phyloP scores from a whole-genome alignment of 1,140 invertebrate species.

The Homalodisca vitripennis region DNA sequence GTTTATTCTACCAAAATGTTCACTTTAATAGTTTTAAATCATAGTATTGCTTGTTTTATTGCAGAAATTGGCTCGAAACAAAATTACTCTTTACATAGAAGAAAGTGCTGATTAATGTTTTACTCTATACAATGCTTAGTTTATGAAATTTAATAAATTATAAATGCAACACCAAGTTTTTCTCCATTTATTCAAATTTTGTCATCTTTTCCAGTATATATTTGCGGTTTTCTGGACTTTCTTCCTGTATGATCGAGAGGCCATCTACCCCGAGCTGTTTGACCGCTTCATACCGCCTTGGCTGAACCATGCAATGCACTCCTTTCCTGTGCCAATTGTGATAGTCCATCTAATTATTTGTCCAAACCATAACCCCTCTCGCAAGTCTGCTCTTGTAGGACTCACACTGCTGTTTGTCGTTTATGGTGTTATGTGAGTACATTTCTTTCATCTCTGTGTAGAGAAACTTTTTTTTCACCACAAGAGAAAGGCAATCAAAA shows the following conservation, averaged over 20 bases:
- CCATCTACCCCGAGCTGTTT: slow-evolving; percentile 61
- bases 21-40: no score
- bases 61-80: no score
- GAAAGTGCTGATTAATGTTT: no score
- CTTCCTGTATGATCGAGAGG: slow-evolving; percentile 63
- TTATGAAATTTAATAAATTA: no score
- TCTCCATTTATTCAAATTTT: no score
- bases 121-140: no score
- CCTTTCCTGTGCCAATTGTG: slow-evolving; percentile 2
- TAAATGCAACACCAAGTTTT: no score
- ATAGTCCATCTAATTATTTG: slow-evolving; percentile 11
- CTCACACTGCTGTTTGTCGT: slow-evolving; percentile 3
- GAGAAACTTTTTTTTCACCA: no score
- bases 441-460: not conserved
- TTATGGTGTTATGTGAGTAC: slow-evolving; percentile 16
- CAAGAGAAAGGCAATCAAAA: no score
- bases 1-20: no score
- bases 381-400: not conserved
- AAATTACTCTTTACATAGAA: no score
- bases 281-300: slow-evolving; percentile 62
- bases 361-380: not conserved
- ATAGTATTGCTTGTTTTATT: no score
- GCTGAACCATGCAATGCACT: slow-evolving; percentile 67
- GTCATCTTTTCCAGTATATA: slow-evolving; percentile 59
- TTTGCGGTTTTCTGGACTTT: slow-evolving; percentile 64